Conservation (phyloP, 2,113 vertebrate genomes). For the Anguilla rostrata region DNA sequence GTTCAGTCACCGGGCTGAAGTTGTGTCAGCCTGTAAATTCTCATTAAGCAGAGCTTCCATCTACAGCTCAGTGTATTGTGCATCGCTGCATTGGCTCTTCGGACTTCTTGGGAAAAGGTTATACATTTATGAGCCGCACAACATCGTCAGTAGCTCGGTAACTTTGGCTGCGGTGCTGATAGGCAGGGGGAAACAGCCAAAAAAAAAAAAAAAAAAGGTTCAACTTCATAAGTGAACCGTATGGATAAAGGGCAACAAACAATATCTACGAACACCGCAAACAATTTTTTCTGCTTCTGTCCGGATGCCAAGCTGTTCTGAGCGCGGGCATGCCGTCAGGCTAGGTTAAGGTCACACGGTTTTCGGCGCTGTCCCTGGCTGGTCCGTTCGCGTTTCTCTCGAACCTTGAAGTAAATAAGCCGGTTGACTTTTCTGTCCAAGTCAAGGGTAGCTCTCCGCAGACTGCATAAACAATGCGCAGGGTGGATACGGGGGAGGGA, state of each 20-base stretch:
- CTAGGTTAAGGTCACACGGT: neutral
- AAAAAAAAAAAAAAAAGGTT: too few species aligned
- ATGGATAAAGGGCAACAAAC: neutral
- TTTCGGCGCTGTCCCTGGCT: neutral
- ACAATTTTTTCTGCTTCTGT: neutral
- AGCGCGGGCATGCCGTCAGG: neutral
- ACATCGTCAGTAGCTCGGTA: too few species aligned
- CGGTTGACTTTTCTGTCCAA: neutral
- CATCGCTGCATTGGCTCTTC: too few species aligned
- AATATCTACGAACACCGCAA: neutral
- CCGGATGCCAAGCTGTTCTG: too few species aligned
- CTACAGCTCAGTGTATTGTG: neutral
- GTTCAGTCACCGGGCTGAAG: neutral
- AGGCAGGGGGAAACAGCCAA: too few species aligned
- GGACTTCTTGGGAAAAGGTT: too few species aligned
- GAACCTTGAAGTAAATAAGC: neutral
- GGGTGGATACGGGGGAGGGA: neutral
- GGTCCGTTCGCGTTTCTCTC: neutral
- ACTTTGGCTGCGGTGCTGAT: too few species aligned
- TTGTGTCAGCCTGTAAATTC: constrained; percentile 6
- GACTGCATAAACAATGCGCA: neutral
- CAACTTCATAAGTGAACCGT: neutral
- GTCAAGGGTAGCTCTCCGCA: neutral
- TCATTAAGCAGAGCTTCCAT: constrained; percentile 10
- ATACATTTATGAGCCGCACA: too few species aligned